phyloP scores from a whole-genome alignment of 2,888 invertebrate species.

The Endomychus coccineus region DNA sequence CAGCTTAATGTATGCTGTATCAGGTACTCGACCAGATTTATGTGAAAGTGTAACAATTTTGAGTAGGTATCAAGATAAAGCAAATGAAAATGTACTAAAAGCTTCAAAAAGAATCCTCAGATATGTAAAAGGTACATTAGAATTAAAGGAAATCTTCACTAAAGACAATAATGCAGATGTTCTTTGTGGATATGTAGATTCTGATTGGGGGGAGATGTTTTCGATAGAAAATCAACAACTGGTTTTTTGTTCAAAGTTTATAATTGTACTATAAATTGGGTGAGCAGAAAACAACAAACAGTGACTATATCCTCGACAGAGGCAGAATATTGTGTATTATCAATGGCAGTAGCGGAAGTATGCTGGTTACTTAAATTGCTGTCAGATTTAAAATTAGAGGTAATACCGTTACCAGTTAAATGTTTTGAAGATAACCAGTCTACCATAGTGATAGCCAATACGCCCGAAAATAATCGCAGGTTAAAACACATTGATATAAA shows the following conservation, averaged over 20 bases:
- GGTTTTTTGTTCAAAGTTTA: slow-evolving; percentile 11
- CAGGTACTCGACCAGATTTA: slow-evolving; percentile 20
- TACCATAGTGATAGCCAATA: slow-evolving; percentile 15
- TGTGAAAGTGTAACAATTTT: slow-evolving; percentile 13
- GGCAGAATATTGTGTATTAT: slow-evolving; percentile 11
- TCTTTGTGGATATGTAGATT: slow-evolving; percentile 17
- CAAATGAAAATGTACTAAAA: slow-evolving; percentile 16
- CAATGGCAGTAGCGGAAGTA: slow-evolving; percentile 9
- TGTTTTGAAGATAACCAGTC: slow-evolving; percentile 19
- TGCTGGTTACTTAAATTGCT: slow-evolving; percentile 11
- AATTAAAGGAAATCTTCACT: slow-evolving; percentile 10
- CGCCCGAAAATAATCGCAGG: slow-evolving; percentile 15
- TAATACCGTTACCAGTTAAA: too few species aligned
- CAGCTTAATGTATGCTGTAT: slow-evolving; percentile 18
- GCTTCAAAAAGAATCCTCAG: too few species aligned
- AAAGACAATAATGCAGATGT: slow-evolving; percentile 5
- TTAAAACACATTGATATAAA: slow-evolving; percentile 19
- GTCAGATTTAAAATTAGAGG: too few species aligned
- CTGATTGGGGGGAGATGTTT: slow-evolving; percentile 15
- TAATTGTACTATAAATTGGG: slow-evolving; percentile 8
- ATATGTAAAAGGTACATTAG: slow-evolving; percentile 17
- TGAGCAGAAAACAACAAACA: slow-evolving; percentile 8
- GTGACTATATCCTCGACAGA: slow-evolving; percentile 13
- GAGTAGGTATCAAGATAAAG: slow-evolving; percentile 16
- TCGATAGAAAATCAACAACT: slow-evolving; percentile 15